A percentile compares a stretch with the other conserved stretches of the same genome.
phyloP scores from a whole-genome alignment of 2,113 vertebrate genomes.

The Sturnus vulgaris region DNA sequence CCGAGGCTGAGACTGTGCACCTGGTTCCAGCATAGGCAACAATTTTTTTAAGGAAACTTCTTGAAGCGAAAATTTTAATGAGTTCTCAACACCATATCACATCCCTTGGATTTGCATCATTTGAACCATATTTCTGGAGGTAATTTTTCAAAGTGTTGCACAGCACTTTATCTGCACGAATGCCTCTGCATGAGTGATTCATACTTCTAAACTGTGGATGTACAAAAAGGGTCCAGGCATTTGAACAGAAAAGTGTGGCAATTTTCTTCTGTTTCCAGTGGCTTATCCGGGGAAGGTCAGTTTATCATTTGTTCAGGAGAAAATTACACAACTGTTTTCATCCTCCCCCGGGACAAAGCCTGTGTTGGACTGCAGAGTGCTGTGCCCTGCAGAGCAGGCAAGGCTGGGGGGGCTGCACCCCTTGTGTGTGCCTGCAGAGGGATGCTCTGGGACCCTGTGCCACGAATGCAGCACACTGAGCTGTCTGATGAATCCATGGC shows the following conservation, averaged over 20 bases:
- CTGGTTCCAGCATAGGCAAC: background rate
- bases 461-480: background rate
- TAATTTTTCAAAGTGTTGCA: conserved; percentile 43
- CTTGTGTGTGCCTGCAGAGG: background rate
- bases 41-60: conserved; percentile 28
- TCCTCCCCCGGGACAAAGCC: background rate
- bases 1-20: background rate
- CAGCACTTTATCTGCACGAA: conserved; percentile 12
- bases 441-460: background rate
- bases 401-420: background rate
- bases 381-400: background rate
- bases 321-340: background rate
- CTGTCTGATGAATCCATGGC: background rate
- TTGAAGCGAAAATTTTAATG: background rate
- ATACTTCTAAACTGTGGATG: background rate
- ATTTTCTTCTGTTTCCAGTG: background rate
- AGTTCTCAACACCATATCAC: background rate
- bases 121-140: conserved; percentile 48
- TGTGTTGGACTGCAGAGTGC: background rate
- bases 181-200: conserved; percentile 1
- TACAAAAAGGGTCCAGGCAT: background rate
- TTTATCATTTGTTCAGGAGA: background rate
- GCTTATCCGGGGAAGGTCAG: background rate
- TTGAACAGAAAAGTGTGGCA: background rate
- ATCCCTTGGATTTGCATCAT: conserved; percentile 47